A percentile compares a stretch with the other conserved stretches of the same genome.
Evolutionary conservation across 2,888 invertebrate genomes (phyloP).

Genomic region (Stenurella melanura): DNA sequence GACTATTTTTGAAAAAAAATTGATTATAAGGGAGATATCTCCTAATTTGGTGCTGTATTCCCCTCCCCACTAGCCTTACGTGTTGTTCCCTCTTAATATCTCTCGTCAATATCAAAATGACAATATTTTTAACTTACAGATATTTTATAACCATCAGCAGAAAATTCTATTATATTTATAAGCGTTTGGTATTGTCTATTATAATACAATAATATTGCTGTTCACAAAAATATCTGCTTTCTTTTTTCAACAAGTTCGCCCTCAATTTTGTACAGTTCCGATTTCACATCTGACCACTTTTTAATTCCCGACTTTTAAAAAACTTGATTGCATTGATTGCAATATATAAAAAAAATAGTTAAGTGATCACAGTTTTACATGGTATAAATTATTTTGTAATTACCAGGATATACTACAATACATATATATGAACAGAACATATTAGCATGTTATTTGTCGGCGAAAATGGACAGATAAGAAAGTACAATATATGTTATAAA

Average conservation of each 20-base stretch:
- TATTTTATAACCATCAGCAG: too few species aligned
- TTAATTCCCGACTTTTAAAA: conserved; percentile 9
- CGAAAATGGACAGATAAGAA: conserved; percentile 19
- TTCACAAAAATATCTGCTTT: too few species aligned
- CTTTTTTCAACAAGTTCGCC: neutral
- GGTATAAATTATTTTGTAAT: conserved; percentile 12
- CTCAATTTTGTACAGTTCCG: neutral
- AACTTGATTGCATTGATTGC: conserved; percentile 12
- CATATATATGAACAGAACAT: conserved; percentile 2
- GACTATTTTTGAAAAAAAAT: too few species aligned
- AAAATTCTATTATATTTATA: too few species aligned
- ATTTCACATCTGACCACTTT: conserved; percentile 1
- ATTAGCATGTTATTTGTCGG: conserved; percentile 22
- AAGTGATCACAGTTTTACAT: neutral
- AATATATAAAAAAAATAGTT: neutral
- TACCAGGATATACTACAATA: conserved; percentile 23
- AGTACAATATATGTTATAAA: conserved; percentile 22
- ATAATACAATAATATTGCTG: too few species aligned
- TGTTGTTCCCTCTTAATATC: too few species aligned
- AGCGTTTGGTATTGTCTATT: too few species aligned
- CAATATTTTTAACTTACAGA: too few species aligned
- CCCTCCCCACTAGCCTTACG: too few species aligned
- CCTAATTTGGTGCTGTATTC: too few species aligned
- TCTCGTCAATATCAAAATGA: too few species aligned
- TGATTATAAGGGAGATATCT: too few species aligned